Base-by-base conservation (phyloP, 2,113 vertebrate species). In the Gymnocephalus cernua region DNA sequence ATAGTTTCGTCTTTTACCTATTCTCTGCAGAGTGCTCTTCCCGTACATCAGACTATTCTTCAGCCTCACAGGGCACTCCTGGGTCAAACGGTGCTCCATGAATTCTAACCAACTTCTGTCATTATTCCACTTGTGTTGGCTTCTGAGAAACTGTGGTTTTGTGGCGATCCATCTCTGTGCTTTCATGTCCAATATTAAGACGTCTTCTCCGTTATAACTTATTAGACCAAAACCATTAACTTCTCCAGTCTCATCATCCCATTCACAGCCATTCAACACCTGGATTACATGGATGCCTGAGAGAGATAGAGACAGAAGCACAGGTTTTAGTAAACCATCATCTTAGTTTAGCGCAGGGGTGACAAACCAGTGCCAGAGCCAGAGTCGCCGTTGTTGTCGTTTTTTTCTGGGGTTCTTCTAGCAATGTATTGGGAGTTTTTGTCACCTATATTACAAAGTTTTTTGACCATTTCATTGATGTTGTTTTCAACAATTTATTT, bases 1-100 rank as follows among this genome's bases (percentile, higher is more conserved):
- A 4, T 4, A 32, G 29, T 32, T 32, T 4, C 4, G 35, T 38
- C 35, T 38, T 38, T 23, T 78, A 85, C 86, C 86, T 79, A 14
- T 75, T 65, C 65, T 81, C 82, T 67, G 41, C 65, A 85, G 58
- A 66, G 59, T 57, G 23, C 58, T 81, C 41, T 19, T 75, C 48
- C 82, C 78, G 23, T 47, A 63, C 2, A 29, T 5, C 35, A 87
- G 35, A 38, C 74, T 79, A 45, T 81, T 81, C 81, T 80, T 69
- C 63, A 75, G 10, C 71, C 65, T 70, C 41, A 65, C 77, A 48
- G 62, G 56, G 48, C 84, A 86, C 0, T 6, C 2, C 29, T 57
- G 51, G 2, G 15, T 50, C 57, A 59, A 10, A 32, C 57, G 16
- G 0, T 38, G 45, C 15, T 59, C 57, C 57, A 59, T 59, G 57